These are phyloP conservation scores for Drosophila phalerata DNA, from an alignment of 2,888 invertebrate species.

Conservation along the genomic window DNA sequence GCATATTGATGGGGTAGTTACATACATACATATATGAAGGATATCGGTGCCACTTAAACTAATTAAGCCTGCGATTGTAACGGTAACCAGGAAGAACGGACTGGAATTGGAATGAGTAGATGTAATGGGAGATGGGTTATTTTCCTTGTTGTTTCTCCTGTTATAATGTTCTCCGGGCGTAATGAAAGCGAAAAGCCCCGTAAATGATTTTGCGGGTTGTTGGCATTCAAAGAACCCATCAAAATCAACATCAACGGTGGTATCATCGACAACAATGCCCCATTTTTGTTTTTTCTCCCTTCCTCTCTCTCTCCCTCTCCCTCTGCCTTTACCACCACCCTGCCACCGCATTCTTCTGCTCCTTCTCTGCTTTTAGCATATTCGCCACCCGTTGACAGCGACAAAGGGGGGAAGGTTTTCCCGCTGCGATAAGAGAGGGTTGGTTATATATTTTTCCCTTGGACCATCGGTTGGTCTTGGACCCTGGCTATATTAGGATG, in stretches of 20 bases:
- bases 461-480: background rate
- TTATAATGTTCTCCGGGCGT: conserved; percentile 33
- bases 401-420: background rate
- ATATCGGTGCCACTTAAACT: conserved; percentile 61
- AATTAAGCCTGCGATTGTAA: conserved; percentile 61
- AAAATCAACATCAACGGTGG: conserved; percentile 26
- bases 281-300: background rate
- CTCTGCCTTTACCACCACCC: background rate
- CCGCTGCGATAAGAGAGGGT: conserved; percentile 5
- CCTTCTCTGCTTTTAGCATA: conserved; percentile 1
- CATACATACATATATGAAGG: background rate
- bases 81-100: conserved; percentile 7
- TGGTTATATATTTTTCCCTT: background rate
- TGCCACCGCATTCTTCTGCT: background rate
- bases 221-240: conserved; percentile 42
- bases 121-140: background rate
- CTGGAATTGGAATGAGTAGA: background rate
- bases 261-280: conserved; percentile 35
- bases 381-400: conserved; percentile 11
- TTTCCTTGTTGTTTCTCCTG: background rate
- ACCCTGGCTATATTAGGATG: too few species aligned
- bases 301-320: too few species aligned
- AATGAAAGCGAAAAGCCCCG: conserved; percentile 46
- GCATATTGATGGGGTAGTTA: background rate
- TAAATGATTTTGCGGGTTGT: conserved; percentile 65